phyloP scores from a whole-genome alignment of 2,888 invertebrate species.

The Euclidia mi region DNA sequence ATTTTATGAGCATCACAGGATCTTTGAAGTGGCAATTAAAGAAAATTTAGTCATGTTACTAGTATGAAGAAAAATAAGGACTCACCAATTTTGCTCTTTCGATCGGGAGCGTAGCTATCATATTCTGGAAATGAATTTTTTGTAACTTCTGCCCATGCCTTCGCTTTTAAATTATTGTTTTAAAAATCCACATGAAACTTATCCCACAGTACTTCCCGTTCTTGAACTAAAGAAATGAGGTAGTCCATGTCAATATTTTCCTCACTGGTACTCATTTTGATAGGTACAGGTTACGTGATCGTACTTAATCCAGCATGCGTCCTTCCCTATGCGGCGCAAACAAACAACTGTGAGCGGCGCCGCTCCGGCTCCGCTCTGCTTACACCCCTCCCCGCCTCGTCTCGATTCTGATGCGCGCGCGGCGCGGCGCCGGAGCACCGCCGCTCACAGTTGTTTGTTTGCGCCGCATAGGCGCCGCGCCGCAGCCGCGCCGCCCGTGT shows the following conservation, averaged over 20 bases:
- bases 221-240: slow-evolving; percentile 31
- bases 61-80: slow-evolving; percentile 22
- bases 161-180: slow-evolving; percentile 19
- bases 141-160: slow-evolving; percentile 18
- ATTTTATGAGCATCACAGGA: slow-evolving; percentile 34
- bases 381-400: too few relatives aligned
- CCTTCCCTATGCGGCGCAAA: too few relatives aligned
- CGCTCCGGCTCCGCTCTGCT: too few relatives aligned
- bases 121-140: slow-evolving; percentile 30
- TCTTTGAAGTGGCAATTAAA: slow-evolving; percentile 33
- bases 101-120: slow-evolving; percentile 22
- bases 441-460: too few relatives aligned
- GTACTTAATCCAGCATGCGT: too few relatives aligned
- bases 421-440: too few relatives aligned
- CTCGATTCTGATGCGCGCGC: too few relatives aligned
- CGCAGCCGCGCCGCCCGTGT: too few relatives aligned
- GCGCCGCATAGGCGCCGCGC: too few relatives aligned
- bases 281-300: too few relatives aligned
- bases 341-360: too few relatives aligned
- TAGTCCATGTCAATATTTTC: slow-evolving; percentile 25
- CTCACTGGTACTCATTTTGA: slow-evolving; percentile 25
- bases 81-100: slow-evolving; percentile 34
- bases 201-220: slow-evolving; percentile 28
- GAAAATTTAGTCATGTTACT: slow-evolving; percentile 17
- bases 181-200: slow-evolving; percentile 24